Base-by-base conservation (phyloP, 1,140 invertebrate genomes). In the Drosophila guanche region DNA sequence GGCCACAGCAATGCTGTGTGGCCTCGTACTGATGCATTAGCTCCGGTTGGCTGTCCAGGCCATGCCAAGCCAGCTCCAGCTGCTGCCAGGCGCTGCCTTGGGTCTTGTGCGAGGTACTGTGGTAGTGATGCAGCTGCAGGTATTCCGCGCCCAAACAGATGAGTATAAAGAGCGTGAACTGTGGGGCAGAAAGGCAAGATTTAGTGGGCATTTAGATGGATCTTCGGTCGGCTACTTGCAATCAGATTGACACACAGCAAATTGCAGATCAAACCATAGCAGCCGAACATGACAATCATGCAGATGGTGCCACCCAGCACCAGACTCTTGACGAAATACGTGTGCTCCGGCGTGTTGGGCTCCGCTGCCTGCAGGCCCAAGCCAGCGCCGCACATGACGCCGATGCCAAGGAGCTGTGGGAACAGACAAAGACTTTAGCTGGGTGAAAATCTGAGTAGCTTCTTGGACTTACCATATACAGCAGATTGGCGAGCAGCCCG, bases 211-310 rank as follows among this genome's bases (percentile, higher is more conserved):
- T 10, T 61, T 0, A 7, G 41, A 1, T 0, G 14, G 2, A 8
- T 3, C 14, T 3, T 20, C 10, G 3, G 10, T 33, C 0, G 0
- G 8, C 0, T 22, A 75, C 80, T 73, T 55, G 88, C 89, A 14
- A 90, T 79, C 4, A 90, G 40, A 50, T 88, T 90, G 3, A 90
- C 85, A 14, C 85, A 83, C 1, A 90, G 61, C 14, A 88, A 56
- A 40, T 90, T 69, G 25, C 79, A 70, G 47, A 89, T 76, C 25
- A 90, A 59, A 7, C 89, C 85, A 29, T 90, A 90, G 40, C 85
- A 90, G 14, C 89, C 89, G 23, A 90, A 89, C 41, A 90, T 70
- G 10, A 90, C 77, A 14, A 89, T 83, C 61, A 90, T 81, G 33
- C 89, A 89, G 22, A 90, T 76, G 1, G 90, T 74, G n/a, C 73